These are phyloP conservation scores for Furnarius figulus DNA, from an alignment of 2,113 vertebrate genomes.

Conservation along the genomic window DNA sequence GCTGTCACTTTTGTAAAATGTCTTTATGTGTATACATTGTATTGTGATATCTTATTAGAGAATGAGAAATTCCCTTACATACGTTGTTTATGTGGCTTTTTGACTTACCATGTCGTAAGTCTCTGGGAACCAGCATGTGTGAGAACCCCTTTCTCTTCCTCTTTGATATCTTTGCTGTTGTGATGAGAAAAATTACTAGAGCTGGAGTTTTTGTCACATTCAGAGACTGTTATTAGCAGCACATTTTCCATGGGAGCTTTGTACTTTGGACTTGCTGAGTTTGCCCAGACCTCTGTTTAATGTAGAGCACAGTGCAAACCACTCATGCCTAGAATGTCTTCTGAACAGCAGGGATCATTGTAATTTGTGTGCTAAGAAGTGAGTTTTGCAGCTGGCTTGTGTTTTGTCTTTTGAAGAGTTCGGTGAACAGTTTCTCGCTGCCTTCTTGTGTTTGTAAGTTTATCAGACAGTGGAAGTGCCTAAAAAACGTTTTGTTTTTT, in stretches of 20 bases:
- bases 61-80: not conserved
- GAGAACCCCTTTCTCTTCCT: not conserved
- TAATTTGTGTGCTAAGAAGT: not conserved
- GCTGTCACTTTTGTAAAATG: fast-evolving
- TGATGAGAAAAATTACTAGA: not conserved
- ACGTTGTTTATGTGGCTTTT: not conserved
- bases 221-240: not conserved
- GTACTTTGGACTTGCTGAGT: not conserved
- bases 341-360: not conserved
- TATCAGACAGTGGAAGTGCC: not conserved
- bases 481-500: not conserved
- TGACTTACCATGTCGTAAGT: not conserved
- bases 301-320: not conserved
- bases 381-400: not conserved
- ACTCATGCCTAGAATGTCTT: fast-evolving
- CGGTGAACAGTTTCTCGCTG: not conserved
- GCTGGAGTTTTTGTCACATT: not conserved
- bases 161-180: not conserved
- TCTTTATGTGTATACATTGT: not conserved
- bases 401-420: not conserved
- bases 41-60: not conserved
- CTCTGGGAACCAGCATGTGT: not conserved
- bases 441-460: not conserved
- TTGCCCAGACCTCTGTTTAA: not conserved
- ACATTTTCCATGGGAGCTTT: not conserved